These are phyloP conservation scores for Gobio occitaniae DNA, from an alignment of 2,797 vertebrate genomes.

Conservation along the genomic window DNA sequence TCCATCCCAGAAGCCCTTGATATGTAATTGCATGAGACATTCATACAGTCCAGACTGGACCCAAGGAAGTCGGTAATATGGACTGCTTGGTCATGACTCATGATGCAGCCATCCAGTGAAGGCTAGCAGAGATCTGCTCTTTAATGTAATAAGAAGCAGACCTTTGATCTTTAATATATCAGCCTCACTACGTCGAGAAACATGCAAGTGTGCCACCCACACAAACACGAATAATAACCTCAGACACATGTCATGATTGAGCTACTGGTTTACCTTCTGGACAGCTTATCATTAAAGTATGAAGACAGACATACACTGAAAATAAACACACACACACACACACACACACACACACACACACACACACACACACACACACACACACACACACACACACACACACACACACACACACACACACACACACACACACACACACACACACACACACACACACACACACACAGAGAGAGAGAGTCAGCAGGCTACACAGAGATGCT, in stretches of 20 bases:
- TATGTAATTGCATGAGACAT: conserved; percentile 15
- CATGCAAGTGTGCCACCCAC: conserved; percentile 7
- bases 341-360: no score
- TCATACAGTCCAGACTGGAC: conserved; percentile 11
- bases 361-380: background rate
- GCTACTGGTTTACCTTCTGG: conserved; percentile 1
- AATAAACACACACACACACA: conserved; percentile 16
- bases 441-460: background rate
- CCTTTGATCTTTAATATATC: conserved; percentile 29
- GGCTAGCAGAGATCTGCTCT: conserved; percentile 17
- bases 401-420: background rate
- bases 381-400: conserved; percentile 3
- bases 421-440: background rate
- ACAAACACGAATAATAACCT: conserved; percentile 24
- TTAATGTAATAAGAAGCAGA: conserved; percentile 41
- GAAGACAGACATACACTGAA: conserved; percentile 9
- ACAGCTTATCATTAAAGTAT: conserved; percentile 8
- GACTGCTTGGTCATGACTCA: background rate
- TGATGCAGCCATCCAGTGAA: background rate
- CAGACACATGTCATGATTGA: conserved; percentile 15
- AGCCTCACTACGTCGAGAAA: conserved; percentile 34
- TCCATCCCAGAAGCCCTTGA: conserved; percentile 8
- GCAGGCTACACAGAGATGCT: conserved; percentile 41
- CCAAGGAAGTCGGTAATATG: background rate
- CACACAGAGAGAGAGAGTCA: background rate